phyloP scores from a whole-genome alignment of 2,797 vertebrate genomes.

The Lutjanus argentimaculatus region DNA sequence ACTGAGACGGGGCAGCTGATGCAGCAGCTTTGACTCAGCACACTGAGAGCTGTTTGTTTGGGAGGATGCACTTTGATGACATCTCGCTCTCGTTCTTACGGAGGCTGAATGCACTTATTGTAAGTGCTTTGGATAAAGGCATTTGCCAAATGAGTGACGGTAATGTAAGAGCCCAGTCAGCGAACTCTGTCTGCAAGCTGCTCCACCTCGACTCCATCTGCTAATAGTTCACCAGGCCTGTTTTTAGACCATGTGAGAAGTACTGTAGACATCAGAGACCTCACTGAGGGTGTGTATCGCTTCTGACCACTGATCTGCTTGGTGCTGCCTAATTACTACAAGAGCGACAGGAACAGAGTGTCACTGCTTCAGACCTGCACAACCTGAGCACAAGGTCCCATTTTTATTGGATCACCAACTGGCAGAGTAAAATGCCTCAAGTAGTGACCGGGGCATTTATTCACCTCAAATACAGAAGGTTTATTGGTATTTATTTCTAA shows the following conservation, averaged over 20 bases:
- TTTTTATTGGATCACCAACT: too few relatives aligned
- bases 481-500: too few relatives aligned
- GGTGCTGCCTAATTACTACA: background rate
- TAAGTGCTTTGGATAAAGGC: background rate
- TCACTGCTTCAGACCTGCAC: background rate
- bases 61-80: background rate
- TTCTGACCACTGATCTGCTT: background rate
- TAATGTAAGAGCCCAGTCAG: background rate
- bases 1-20: background rate
- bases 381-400: too few relatives aligned
- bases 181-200: background rate
- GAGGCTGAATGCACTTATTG: slow-evolving; percentile 1
- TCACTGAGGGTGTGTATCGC: background rate
- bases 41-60: background rate
- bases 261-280: background rate
- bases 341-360: background rate
- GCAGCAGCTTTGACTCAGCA: background rate
- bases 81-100: background rate
- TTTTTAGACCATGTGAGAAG: background rate
- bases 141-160: slow-evolving; percentile 4
- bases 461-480: too few relatives aligned
- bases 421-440: too few relatives aligned
- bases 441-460: too few relatives aligned
- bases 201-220: background rate
- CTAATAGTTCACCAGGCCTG: background rate